Evolutionary conservation across 2,797 vertebrate genomes (phyloP).

Genomic region (Sebastes itinus): DNA sequence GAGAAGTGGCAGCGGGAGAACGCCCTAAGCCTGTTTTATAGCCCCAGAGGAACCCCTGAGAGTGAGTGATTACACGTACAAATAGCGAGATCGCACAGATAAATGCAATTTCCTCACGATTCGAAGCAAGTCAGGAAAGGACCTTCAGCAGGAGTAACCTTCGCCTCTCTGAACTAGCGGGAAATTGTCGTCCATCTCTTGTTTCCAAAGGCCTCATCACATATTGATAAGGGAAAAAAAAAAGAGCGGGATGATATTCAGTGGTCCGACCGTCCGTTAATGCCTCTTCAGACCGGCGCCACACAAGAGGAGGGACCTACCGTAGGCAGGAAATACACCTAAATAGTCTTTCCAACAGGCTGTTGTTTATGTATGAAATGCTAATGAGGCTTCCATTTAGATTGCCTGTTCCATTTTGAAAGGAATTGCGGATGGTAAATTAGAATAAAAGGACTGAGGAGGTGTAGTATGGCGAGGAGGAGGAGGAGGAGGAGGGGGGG

Average conservation of each 20-base stretch:
- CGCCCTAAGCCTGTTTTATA: conserved; percentile 58
- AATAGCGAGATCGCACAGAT: conserved; percentile 52
- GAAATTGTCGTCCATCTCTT: conserved; percentile 62
- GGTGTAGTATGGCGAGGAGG: not conserved
- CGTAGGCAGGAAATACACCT: conserved; percentile 63
- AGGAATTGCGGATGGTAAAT: conserved; percentile 67
- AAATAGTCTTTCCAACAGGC: conserved; percentile 54
- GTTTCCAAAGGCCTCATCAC: conserved; percentile 68
- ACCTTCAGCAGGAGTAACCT: conserved; percentile 20
- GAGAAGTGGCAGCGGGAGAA: conserved; percentile 40
- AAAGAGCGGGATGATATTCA: conserved; percentile 56
- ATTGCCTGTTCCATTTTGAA: conserved; percentile 62
- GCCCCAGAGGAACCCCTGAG: conserved; percentile 59
- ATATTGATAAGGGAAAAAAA: conserved; percentile 65
- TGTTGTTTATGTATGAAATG: conserved; percentile 79
- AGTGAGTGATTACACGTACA: conserved; percentile 51
- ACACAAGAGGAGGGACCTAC: conserved; percentile 52
- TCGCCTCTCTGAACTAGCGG: conserved; percentile 25
- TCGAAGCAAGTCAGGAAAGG: not conserved
- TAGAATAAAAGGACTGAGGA: conserved; percentile 52
- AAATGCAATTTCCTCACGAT: conserved; percentile 35
- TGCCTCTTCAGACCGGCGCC: conserved; percentile 20
- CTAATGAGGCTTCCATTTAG: conserved; percentile 68
- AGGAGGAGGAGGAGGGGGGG: not conserved
- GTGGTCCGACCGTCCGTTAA: conserved; percentile 41